Conservation (phyloP, 2,888 invertebrate species). For the Lamellibrachia satsuma region DNA sequence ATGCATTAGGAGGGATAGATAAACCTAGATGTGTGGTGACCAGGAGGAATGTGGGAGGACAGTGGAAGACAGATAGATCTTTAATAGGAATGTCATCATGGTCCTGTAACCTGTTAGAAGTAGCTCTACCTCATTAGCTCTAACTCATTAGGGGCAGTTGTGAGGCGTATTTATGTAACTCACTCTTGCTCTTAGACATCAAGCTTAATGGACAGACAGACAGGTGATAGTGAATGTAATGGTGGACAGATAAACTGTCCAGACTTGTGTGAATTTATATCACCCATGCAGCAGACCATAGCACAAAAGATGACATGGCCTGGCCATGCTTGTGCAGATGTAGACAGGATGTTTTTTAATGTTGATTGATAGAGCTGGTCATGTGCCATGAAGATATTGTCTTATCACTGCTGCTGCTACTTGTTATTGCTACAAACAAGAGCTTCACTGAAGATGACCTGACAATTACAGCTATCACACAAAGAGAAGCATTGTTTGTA, state of each 20-base stretch:
- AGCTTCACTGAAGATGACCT: too few species aligned
- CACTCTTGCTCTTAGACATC: background rate
- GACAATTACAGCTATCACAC: too few species aligned
- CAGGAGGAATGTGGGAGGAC: background rate
- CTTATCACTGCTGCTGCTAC: too few species aligned
- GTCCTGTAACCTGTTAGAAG: background rate
- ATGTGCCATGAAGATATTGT: too few species aligned
- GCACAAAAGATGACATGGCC: too few species aligned
- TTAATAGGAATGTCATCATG: background rate
- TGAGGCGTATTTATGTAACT: constrained; percentile 2
- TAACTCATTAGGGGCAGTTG: background rate
- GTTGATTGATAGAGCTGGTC: too few species aligned
- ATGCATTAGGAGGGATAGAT: background rate
- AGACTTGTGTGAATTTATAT: background rate
- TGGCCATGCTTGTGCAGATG: too few species aligned
- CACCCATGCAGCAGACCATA: too few species aligned
- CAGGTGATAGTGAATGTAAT: background rate
- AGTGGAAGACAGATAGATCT: background rate
- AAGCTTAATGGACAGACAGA: background rate
- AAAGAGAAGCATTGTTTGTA: too few species aligned
- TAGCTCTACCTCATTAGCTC: background rate
- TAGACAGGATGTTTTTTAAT: too few species aligned
- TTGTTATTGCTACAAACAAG: too few species aligned
- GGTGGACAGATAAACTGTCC: background rate
- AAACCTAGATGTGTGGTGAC: background rate